Evolutionary conservation across 1,140 invertebrate species (phyloP), one percentile per base, ranked within the genome.

Genomic region (Cephus cinctus): DNA sequence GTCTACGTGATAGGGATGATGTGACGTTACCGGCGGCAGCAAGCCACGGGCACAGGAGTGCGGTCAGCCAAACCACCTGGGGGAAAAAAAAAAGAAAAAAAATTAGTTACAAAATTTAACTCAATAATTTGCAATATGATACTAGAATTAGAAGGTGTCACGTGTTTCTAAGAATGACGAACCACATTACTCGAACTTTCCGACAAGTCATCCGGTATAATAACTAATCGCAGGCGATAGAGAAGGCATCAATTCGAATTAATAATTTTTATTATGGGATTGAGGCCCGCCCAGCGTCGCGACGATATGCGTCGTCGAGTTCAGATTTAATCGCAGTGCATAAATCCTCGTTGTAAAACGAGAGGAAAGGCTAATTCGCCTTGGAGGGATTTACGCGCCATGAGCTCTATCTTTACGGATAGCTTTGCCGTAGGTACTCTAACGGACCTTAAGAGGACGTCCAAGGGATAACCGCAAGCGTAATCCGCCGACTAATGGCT

Each of bases 41-140:
- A 61, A 74, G 65, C 65, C 67, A 61, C 61, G 63, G 65, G 62
- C 69, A 70, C 62, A 73, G 63, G 62, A 76, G 61, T 73, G 72
- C 74, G 71, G 71, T 73, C 66, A 76, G 71, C 70, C 71, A 75
- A 74, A 75, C 74, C 74, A 76, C 74, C 74, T 76, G 68, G 14
- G 61, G 19, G 14, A 36, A 11, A 12, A 30, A 30, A 12, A 30
- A 30, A 9, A 12, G 14, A 30, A 30, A 1, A 30, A 9, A 30
- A 12, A 30, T 12, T 12, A 9, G 27, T 1, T 12, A 30, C 9
- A 8, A 30, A 9, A 9, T 30, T n/a, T n/a, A n/a, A n/a, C n/a
- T n/a, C n/a, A n/a, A n/a, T n/a, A n/a, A n/a, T n/a, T n/a, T n/a
- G n/a, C n/a, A n/a, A n/a, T n/a, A n/a, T n/a, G n/a, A n/a, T n/a